These are phyloP conservation scores for Hydrotaea cyrtoneurina DNA, from an alignment of 2,888 invertebrate species.

Conservation along the genomic window DNA sequence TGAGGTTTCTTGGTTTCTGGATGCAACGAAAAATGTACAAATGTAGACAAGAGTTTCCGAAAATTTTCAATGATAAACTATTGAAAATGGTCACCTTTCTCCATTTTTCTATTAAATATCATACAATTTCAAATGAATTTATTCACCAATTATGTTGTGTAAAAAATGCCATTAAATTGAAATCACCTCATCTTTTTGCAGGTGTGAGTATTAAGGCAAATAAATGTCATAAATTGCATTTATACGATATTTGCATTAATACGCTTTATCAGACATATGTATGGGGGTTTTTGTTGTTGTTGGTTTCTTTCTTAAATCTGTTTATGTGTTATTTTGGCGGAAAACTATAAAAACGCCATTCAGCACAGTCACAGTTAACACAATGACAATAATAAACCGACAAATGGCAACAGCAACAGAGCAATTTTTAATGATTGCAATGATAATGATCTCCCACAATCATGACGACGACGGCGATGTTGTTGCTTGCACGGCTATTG, in stretches of 20 bases:
- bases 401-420: constrained; percentile 43
- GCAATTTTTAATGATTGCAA: constrained; percentile 47
- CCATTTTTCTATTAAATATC: too few species aligned
- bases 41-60: too few species aligned
- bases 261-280: constrained; percentile 1
- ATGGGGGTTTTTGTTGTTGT: neutral
- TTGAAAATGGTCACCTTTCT: too few species aligned
- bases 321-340: constrained; percentile 35
- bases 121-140: too few species aligned
- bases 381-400: constrained; percentile 35
- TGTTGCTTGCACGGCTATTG: neutral
- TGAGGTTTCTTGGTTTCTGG: too few species aligned
- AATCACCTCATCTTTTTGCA: neutral
- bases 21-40: too few species aligned
- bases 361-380: constrained; percentile 29
- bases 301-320: neutral
- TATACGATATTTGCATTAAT: neutral
- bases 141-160: neutral
- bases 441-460: constrained; percentile 29
- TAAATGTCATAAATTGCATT: constrained; percentile 13
- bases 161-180: neutral
- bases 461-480: neutral
- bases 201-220: neutral
- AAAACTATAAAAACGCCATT: constrained; percentile 50
- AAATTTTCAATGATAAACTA: too few species aligned